Conservation (phyloP, 2,888 invertebrate species). For the Tricholauxania praeusta region DNA sequence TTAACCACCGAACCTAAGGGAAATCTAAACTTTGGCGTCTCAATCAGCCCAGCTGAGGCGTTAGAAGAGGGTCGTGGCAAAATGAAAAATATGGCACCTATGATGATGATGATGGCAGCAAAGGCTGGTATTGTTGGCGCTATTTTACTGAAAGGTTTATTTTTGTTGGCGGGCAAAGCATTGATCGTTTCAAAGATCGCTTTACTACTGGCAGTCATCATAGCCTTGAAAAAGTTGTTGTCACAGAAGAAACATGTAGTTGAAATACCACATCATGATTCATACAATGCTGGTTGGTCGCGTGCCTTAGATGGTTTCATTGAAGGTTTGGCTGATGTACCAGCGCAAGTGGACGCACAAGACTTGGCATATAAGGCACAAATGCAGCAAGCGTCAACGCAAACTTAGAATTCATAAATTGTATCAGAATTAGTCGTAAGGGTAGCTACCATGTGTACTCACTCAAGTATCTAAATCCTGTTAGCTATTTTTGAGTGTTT, state of each 20-base stretch:
- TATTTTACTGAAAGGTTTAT: slow-evolving; percentile 83
- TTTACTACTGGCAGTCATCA: slow-evolving; percentile 81
- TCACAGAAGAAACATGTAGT: slow-evolving; percentile 76
- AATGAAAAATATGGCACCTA: slow-evolving; percentile 78
- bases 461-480: too few species aligned
- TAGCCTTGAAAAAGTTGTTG: slow-evolving; percentile 86
- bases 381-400: slow-evolving; percentile 53
- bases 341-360: slow-evolving; percentile 70
- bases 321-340: slow-evolving; percentile 68
- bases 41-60: slow-evolving; percentile 74
- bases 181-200: slow-evolving; percentile 87
- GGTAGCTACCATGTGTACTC: not conserved
- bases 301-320: slow-evolving; percentile 67
- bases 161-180: slow-evolving; percentile 86
- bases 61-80: slow-evolving; percentile 77
- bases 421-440: not conserved
- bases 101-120: slow-evolving; percentile 81
- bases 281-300: slow-evolving; percentile 75
- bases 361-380: slow-evolving; percentile 76
- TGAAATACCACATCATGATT: slow-evolving; percentile 76
- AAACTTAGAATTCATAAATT: not conserved
- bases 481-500: not conserved
- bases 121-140: slow-evolving; percentile 86
- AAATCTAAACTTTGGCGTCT: slow-evolving; percentile 74
- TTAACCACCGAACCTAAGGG: slow-evolving; percentile 77